Evolutionary conservation across 2,888 invertebrate species (phyloP).

Genomic region (Drosophila falleni): DNA sequence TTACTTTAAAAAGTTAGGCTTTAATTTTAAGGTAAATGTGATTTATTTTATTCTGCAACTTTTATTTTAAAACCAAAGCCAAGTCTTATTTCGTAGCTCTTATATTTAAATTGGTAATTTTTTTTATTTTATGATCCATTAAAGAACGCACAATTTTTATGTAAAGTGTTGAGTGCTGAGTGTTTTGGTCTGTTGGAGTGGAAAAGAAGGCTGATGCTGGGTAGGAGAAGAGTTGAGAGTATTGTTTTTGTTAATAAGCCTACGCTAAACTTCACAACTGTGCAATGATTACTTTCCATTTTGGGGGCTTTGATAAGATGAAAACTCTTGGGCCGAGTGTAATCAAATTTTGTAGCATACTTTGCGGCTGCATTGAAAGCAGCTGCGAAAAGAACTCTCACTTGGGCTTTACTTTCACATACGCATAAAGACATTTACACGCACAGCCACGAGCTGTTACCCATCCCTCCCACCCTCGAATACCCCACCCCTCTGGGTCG

Average conservation of each 20-base stretch:
- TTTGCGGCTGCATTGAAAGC: slow-evolving; percentile 55
- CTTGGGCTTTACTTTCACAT: slow-evolving; percentile 21
- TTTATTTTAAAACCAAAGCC: no score
- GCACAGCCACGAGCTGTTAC: slow-evolving; percentile 55
- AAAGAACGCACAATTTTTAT: slow-evolving; percentile 6
- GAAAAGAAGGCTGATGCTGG: not conserved
- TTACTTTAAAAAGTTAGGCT: no score
- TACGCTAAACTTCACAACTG: not conserved
- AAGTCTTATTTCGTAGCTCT: no score
- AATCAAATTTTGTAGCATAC: slow-evolving; percentile 41
- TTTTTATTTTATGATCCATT: slow-evolving; percentile 12
- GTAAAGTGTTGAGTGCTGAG: slow-evolving; percentile 22
- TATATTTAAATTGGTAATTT: not conserved
- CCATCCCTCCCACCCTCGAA: not conserved
- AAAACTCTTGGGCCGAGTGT: slow-evolving; percentile 26
- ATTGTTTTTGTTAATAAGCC: slow-evolving; percentile 24
- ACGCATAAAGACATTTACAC: slow-evolving; percentile 69
- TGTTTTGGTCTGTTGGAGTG: slow-evolving; percentile 31
- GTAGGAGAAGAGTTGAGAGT: not conserved
- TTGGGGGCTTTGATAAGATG: slow-evolving; percentile 36
- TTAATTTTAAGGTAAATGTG: no score
- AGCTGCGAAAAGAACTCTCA: slow-evolving; percentile 42
- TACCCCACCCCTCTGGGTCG: not conserved
- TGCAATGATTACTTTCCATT: slow-evolving; percentile 40
- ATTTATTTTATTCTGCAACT: no score